A percentile compares a stretch with the other conserved stretches of the same genome.
Evolutionary conservation across 1,140 invertebrate species (phyloP).

Genomic region (Aplysia californica): DNA sequence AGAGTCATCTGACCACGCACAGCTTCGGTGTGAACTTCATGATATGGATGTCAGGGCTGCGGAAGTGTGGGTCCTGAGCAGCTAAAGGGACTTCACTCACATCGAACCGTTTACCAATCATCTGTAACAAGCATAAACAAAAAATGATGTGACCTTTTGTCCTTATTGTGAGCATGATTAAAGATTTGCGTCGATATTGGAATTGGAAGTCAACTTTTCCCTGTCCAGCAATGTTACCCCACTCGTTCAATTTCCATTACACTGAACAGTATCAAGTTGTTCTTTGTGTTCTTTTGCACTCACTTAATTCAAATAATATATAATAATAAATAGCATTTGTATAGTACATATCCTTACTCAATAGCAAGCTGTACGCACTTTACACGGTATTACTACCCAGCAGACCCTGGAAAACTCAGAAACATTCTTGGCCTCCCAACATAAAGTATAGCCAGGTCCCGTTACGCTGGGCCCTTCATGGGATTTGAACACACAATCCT

Average conservation of each 20-base stretch:
- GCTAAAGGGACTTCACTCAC: background rate
- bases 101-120: background rate
- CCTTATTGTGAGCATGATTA: background rate
- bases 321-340: no score
- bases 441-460: no score
- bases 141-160: background rate
- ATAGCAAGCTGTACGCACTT: no score
- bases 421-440: no score
- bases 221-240: background rate
- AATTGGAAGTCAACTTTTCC: background rate
- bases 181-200: background rate
- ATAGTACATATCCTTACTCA: no score
- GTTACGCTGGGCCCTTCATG: no score
- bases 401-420: no score
- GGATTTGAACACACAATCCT: no score
- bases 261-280: background rate
- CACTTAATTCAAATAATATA: background rate
- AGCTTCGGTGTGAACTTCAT: background rate
- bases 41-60: background rate
- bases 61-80: background rate
- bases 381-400: no score
- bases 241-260: background rate
- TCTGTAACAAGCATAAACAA: background rate
- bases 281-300: background rate
- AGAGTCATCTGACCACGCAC: no score